Conservation (phyloP, 2,113 vertebrate genomes). For the Hucho hucho region DNA sequence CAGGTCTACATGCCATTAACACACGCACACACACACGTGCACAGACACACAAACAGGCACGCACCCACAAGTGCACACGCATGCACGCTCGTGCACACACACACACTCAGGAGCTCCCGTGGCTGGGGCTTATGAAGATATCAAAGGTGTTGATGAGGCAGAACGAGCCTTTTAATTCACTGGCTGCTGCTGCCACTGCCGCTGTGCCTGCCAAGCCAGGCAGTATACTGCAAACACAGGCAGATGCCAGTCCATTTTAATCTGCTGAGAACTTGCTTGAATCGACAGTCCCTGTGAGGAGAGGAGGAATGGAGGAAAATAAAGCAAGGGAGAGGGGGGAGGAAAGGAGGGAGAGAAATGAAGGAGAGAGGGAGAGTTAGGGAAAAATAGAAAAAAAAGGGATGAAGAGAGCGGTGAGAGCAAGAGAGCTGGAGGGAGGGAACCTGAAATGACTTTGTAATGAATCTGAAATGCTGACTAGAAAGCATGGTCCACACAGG, state of each 20-base stretch:
- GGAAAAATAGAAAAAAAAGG: background rate
- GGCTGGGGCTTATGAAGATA: slow-evolving; percentile 48
- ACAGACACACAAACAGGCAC: background rate
- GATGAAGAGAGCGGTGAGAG: background rate
- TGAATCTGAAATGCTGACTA: background rate
- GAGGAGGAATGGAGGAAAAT: slow-evolving; percentile 3
- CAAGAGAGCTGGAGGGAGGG: background rate
- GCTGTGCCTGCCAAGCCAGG: slow-evolving; percentile 45
- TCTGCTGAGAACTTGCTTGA: slow-evolving; percentile 39
- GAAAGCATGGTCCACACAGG: background rate
- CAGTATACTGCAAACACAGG: slow-evolving; percentile 30
- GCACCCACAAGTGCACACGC: background rate
- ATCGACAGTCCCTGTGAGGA: slow-evolving; percentile 35
- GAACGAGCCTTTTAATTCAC: slow-evolving; percentile 50
- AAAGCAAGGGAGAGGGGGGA: background rate
- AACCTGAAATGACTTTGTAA: background rate
- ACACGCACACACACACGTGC: background rate
- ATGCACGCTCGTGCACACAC: background rate
- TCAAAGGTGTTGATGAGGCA: slow-evolving; percentile 57
- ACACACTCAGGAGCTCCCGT: background rate
- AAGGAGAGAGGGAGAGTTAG: background rate
- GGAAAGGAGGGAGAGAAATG: background rate
- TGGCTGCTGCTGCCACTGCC: slow-evolving; percentile 14
- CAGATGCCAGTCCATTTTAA: slow-evolving; percentile 48
- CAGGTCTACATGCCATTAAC: background rate